Percentiles rank a stretch among this genome's conserved stretches.
phyloP scores from a whole-genome alignment of 2,113 vertebrate species.

The Mirza zaza region DNA sequence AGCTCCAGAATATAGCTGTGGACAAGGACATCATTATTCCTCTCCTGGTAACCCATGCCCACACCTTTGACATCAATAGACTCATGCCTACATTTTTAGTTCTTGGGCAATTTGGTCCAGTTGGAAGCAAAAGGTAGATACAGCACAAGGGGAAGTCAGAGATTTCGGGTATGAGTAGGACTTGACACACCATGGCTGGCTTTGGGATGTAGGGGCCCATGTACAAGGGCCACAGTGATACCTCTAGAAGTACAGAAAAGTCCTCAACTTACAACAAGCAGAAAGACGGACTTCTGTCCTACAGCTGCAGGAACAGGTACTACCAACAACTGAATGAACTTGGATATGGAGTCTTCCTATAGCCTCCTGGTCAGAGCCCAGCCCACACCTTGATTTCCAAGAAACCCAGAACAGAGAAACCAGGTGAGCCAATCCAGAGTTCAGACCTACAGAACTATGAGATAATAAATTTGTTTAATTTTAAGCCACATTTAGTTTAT shows the following conservation, averaged over 20 bases:
- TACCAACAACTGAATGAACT: background rate
- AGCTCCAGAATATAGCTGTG: background rate
- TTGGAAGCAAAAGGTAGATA: background rate
- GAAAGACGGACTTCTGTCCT: background rate
- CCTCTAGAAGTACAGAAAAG: background rate
- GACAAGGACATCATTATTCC: background rate
- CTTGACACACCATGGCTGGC: background rate
- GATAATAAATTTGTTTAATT: background rate
- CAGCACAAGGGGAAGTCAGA: background rate
- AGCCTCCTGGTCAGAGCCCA: background rate
- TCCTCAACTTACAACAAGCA: background rate
- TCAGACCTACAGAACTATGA: background rate
- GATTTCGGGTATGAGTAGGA: background rate
- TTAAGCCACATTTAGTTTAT: background rate
- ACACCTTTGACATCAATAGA: background rate
- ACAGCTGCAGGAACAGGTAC: background rate
- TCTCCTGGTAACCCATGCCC: background rate
- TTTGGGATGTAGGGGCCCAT: background rate
- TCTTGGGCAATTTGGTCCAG: background rate
- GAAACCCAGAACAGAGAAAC: background rate
- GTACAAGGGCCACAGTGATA: background rate
- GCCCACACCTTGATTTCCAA: background rate
- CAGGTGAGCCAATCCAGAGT: background rate
- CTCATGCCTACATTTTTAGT: background rate
- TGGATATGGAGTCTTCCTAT: background rate